phyloP scores from a whole-genome alignment of 2,797 vertebrate species.

The Ctenosaura bakeri region DNA sequence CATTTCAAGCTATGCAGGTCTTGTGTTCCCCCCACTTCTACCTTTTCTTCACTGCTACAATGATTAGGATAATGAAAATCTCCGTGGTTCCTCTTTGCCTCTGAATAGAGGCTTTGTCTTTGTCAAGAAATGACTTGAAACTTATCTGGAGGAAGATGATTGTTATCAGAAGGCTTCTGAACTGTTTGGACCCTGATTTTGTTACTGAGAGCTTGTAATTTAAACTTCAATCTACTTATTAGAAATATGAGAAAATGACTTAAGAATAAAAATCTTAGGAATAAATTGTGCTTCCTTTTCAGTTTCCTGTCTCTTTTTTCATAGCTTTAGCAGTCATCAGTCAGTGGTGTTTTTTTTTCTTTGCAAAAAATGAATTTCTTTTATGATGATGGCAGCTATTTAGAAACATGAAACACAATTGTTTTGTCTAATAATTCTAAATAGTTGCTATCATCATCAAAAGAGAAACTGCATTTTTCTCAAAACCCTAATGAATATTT shows the following conservation, averaged over 20 bases:
- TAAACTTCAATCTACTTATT: slow-evolving; percentile 84
- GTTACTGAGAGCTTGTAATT: slow-evolving; percentile 84
- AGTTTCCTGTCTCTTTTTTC: slow-evolving; percentile 55
- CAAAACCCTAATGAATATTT: slow-evolving; percentile 15
- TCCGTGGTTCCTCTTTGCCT: slow-evolving; percentile 67
- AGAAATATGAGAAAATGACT: slow-evolving; percentile 82
- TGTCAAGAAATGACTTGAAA: slow-evolving; percentile 86
- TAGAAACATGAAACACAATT: slow-evolving; percentile 14
- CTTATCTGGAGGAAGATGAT: slow-evolving; percentile 83
- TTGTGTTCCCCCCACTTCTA: slow-evolving; percentile 38
- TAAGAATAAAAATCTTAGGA: slow-evolving; percentile 68
- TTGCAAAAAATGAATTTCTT: slow-evolving; percentile 13
- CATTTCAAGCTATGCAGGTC: slow-evolving; percentile 23
- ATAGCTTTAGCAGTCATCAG: slow-evolving; percentile 57
- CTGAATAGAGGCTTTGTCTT: slow-evolving; percentile 90
- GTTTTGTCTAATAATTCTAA: slow-evolving; percentile 24
- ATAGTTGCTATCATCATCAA: neutral
- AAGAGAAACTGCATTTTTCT: slow-evolving; percentile 19
- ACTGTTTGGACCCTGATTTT: slow-evolving; percentile 79
- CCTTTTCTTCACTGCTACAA: slow-evolving; percentile 53
- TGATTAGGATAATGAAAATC: slow-evolving; percentile 84
- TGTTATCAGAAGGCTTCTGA: slow-evolving; percentile 85
- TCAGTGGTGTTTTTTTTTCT: slow-evolving; percentile 26
- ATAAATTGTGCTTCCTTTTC: slow-evolving; percentile 64
- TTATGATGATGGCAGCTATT: slow-evolving; percentile 18